phyloP scores from a whole-genome alignment of 2,113 vertebrate genomes.

The Sterrhoptilus dennistouni region DNA sequence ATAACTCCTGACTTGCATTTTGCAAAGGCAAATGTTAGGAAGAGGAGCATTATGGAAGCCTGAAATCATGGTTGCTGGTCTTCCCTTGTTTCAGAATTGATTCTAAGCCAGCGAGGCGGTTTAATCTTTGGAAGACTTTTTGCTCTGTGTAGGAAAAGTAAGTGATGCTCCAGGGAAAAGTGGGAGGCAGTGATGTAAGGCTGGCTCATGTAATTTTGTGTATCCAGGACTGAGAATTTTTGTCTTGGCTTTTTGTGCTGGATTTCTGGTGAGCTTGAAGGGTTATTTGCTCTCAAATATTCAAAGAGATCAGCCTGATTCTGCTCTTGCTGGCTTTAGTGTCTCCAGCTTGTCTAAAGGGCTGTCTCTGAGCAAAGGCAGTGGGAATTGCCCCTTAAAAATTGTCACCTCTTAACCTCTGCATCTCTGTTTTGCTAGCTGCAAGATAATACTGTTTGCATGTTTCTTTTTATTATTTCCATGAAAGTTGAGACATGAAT shows the following conservation, averaged over 20 bases:
- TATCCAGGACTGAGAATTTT: neutral
- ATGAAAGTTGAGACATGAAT: neutral
- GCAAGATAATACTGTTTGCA: neutral
- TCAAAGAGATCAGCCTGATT: neutral
- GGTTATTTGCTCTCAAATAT: neutral
- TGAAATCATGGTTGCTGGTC: neutral
- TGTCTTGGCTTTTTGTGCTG: neutral
- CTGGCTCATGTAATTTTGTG: neutral
- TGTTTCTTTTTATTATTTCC: neutral
- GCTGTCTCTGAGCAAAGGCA: neutral
- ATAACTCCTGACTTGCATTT: slow-evolving; percentile 16
- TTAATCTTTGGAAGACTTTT: neutral
- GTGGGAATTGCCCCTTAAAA: neutral
- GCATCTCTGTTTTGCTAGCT: neutral
- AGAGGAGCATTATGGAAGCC: neutral
- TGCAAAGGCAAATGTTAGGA: neutral
- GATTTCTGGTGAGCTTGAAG: neutral
- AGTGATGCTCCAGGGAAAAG: neutral
- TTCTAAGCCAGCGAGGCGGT: neutral
- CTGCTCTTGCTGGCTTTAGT: neutral
- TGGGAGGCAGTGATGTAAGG: neutral
- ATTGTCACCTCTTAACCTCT: neutral
- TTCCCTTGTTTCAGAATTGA: neutral
- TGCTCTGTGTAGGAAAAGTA: neutral
- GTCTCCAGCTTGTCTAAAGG: neutral